Base-by-base conservation (phyloP, 2,797 vertebrate genomes). In the Eospalax fontanierii region DNA sequence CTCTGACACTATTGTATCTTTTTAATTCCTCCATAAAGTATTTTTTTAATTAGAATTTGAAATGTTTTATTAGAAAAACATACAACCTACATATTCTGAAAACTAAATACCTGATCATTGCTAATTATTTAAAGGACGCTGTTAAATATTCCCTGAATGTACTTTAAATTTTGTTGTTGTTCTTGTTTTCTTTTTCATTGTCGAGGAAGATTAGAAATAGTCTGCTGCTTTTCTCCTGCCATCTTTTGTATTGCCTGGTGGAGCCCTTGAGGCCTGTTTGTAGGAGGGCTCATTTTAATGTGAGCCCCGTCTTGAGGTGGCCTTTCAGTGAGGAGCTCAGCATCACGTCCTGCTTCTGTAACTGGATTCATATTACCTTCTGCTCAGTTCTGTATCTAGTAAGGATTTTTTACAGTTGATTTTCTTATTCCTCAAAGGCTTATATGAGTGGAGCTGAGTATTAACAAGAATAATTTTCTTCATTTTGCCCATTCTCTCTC, bases 41-140 rank as follows among this genome's bases (percentile, higher is more conserved):
- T 97, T 97, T 97, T 97, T 97, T 97, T 93, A 97, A 97, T 97
- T 97, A 98, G 96, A 97, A 97, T 95, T 95, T 96, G 94, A 95
- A 97, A 94, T 97, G 94, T 63, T 97, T 98, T 97, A 97, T 97
- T 97, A 95, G 97, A 7, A 96, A 85, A 96, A 94, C 65, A 92
- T 21, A 82, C 79, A 96, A 84, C 87, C 76, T 97, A 86, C 94
- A 92, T 97, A 97, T 97, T 96, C 95, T 97, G 91, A 97, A 97
- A 96, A 95, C 97, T 94, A 97, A 97, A 96, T 96, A 96, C 91
- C 91, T 97, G 95, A 97, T 97, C 80, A 40, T 90, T 96, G 87
- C 94, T 87, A 93, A 96, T 96, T 96, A 95, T 95, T 96, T 98
- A 97, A 97, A 96, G 68, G 81, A 30, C 70, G 40, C 70, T 88